phyloP scores from a whole-genome alignment of 2,113 vertebrate species.

The Crotalus horridus region DNA sequence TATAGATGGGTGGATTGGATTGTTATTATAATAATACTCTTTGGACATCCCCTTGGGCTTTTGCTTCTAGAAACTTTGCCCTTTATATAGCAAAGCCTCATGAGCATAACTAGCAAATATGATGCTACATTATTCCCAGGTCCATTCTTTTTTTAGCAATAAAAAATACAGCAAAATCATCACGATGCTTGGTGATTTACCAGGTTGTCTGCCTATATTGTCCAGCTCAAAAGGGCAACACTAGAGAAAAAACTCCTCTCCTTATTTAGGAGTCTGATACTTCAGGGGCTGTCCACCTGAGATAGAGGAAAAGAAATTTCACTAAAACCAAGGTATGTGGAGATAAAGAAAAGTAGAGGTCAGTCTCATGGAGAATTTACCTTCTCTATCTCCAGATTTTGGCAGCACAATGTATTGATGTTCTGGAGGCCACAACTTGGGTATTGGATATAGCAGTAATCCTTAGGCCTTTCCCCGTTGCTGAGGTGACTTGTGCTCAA shows the following conservation, averaged over 20 bases:
- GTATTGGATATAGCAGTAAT: background rate
- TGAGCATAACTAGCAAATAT: background rate
- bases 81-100: background rate
- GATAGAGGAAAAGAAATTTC: background rate
- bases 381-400: background rate
- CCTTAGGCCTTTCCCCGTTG: background rate
- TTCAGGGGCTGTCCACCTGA: background rate
- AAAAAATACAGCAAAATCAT: background rate
- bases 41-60: background rate
- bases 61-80: background rate
- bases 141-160: background rate
- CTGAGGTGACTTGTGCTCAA: background rate
- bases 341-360: background rate
- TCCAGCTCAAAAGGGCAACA: background rate
- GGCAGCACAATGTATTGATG: background rate
- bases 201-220: background rate
- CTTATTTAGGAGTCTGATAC: background rate
- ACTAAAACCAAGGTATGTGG: background rate
- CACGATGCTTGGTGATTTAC: background rate
- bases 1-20: background rate
- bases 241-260: background rate
- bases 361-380: background rate
- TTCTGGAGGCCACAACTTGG: background rate
- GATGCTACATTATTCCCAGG: background rate
- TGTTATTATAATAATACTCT: background rate